These are phyloP conservation scores for Ptychadena robeensis DNA, from an alignment of 2,797 vertebrate genomes.

Conservation along the genomic window DNA sequence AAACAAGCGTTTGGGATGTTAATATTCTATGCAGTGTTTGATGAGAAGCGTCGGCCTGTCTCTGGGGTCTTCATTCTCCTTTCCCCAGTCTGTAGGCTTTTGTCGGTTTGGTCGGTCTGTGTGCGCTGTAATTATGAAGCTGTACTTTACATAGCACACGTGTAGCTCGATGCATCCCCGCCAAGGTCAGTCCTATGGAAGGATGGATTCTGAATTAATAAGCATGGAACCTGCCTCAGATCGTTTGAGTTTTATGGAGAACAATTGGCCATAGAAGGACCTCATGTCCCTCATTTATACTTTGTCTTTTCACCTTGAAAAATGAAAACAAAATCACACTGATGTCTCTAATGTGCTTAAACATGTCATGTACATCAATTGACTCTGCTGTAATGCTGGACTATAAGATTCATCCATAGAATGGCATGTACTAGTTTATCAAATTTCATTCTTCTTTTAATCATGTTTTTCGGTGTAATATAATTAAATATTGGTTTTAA, in stretches of 20 bases:
- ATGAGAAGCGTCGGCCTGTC: background rate
- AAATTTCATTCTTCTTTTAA: too few relatives aligned
- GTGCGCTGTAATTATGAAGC: conserved; percentile 2
- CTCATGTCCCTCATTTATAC: conserved; percentile 6
- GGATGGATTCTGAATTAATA: conserved; percentile 19
- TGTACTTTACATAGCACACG: background rate
- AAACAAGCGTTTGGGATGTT: background rate
- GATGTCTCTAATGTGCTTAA: too few relatives aligned
- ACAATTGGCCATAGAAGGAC: background rate
- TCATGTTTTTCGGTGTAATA: too few relatives aligned
- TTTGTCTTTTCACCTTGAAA: background rate
- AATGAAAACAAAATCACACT: background rate
- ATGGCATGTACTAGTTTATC: too few relatives aligned
- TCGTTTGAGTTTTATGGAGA: conserved; percentile 7
- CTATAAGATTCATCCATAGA: too few relatives aligned
- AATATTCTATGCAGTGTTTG: conserved; percentile 3
- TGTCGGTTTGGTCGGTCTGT: background rate
- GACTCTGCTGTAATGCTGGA: too few relatives aligned
- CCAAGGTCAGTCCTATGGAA: conserved; percentile 29
- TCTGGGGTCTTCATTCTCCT: background rate
- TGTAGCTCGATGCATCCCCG: background rate
- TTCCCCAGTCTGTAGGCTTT: conserved; percentile 29
- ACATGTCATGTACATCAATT: too few relatives aligned
- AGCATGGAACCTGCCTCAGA: background rate
- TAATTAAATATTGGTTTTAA: too few relatives aligned